Conservation (phyloP, 2,888 invertebrate genomes). For the Amphipoea lucens region DNA sequence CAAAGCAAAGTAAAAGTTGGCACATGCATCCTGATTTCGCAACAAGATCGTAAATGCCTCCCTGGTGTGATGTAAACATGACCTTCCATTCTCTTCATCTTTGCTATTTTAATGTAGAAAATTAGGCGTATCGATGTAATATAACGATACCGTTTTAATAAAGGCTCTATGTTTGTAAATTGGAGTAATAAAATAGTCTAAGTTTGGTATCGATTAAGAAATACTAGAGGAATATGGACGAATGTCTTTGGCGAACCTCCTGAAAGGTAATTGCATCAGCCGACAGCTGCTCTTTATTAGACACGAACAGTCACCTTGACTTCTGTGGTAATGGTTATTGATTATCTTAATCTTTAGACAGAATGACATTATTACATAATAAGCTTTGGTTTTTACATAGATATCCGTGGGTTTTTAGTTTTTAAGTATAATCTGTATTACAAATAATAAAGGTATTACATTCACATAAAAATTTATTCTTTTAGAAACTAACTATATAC, state of each 20-base stretch:
- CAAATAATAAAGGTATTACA: background rate
- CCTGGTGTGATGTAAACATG: slow-evolving; percentile 45
- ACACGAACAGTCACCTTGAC: slow-evolving; percentile 37
- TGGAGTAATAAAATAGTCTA: slow-evolving; percentile 47
- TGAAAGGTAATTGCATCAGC: slow-evolving; percentile 47
- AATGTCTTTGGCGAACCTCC: slow-evolving; percentile 13
- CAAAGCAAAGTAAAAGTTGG: slow-evolving; percentile 46
- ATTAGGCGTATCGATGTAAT: slow-evolving; percentile 37
- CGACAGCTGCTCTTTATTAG: slow-evolving; percentile 29
- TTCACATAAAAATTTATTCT: too few relatives aligned
- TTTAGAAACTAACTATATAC: too few relatives aligned
- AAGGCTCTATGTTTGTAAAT: slow-evolving; percentile 13
- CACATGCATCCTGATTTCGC: slow-evolving; percentile 51
- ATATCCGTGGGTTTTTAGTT: background rate
- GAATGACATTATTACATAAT: slow-evolving; percentile 13
- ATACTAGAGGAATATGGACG: slow-evolving; percentile 23
- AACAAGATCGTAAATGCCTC: slow-evolving; percentile 34
- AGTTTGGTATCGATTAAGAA: slow-evolving; percentile 34
- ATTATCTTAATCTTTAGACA: slow-evolving; percentile 35
- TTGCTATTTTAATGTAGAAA: slow-evolving; percentile 41
- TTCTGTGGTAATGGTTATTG: slow-evolving; percentile 33
- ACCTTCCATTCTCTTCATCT: slow-evolving; percentile 56
- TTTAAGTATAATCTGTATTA: background rate
- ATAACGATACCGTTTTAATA: slow-evolving; percentile 28
- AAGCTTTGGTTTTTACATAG: background rate